phyloP scores from a whole-genome alignment of 2,888 invertebrate genomes.

The Drosophila mercatorum region DNA sequence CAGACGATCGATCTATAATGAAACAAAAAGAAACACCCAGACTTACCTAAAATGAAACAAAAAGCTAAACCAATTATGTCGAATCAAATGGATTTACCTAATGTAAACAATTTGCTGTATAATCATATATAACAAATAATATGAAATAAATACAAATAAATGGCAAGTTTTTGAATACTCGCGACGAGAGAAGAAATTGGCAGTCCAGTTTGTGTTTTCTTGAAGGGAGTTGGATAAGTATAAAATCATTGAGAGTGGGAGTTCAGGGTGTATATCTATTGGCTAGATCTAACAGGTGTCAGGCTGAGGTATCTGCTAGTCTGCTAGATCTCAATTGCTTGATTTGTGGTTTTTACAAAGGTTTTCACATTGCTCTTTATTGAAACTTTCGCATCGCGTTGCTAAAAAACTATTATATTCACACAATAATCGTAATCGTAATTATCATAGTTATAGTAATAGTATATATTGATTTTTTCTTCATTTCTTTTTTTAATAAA shows the following conservation, averaged over 20 bases:
- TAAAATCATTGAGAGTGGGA: too few species aligned
- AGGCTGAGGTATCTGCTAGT: background rate
- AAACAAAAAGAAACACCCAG: conserved; percentile 40
- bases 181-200: conserved; percentile 63
- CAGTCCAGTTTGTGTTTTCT: conserved; percentile 13
- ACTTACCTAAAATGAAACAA: conserved; percentile 47
- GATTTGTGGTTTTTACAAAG: conserved; percentile 39
- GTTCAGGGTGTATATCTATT: too few species aligned
- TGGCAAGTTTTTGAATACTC: conserved; percentile 74
- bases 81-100: conserved; percentile 41
- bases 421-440: conserved; percentile 62
- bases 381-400: conserved; percentile 64
- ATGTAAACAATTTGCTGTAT: conserved; percentile 49
- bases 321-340: background rate
- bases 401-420: conserved; percentile 65
- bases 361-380: conserved; percentile 65
- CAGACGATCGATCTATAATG: conserved; percentile 4
- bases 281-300: too few species aligned
- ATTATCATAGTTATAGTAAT: conserved; percentile 54
- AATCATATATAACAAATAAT: conserved; percentile 37
- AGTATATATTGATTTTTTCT: conserved; percentile 34
- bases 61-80: conserved; percentile 36
- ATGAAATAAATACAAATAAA: conserved; percentile 67
- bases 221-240: background rate
- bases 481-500: conserved; percentile 55